These are phyloP conservation scores for Zaprionus nigranus DNA, from an alignment of 1,140 invertebrate genomes.

Conservation along the genomic window DNA sequence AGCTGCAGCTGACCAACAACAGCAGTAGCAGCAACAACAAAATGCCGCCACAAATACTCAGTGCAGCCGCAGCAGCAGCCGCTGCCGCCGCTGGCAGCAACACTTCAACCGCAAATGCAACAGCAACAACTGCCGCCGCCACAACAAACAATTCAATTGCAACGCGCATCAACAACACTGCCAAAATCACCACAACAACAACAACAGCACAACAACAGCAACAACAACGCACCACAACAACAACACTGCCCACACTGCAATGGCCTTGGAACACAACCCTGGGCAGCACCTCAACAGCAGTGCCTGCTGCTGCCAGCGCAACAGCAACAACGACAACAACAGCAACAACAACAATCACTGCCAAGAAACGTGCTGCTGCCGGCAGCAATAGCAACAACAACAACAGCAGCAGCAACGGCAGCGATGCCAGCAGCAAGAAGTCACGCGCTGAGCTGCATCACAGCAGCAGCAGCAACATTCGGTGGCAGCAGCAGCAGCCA, in stretches of 20 bases:
- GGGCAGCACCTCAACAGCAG: conserved; percentile 70
- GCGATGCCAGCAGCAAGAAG: conserved; percentile 51
- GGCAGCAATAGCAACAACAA: conserved; percentile 27
- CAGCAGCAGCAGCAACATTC: conserved; percentile 5
- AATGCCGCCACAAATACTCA: conserved; percentile 79
- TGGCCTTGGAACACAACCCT: conserved; percentile 77
- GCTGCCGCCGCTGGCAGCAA: conserved; percentile 34
- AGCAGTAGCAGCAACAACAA: conserved; percentile 48
- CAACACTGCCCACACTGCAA: conserved; percentile 62
- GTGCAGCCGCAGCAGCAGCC: conserved; percentile 31
- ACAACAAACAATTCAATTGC: conserved; percentile 29
- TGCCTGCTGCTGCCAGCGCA: conserved; percentile 49
- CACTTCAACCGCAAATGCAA: conserved; percentile 35
- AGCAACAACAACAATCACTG: neutral
- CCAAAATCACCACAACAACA: conserved; percentile 52
- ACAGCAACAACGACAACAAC: neutral
- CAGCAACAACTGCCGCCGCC: conserved; percentile 19
- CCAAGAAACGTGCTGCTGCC: conserved; percentile 42
- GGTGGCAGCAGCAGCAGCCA: conserved; percentile 5
- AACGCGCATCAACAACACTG: conserved; percentile 45
- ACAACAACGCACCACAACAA: conserved; percentile 32
- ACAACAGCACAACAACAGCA: conserved; percentile 18
- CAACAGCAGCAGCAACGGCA: conserved; percentile 2
- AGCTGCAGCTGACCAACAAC: conserved; percentile 36
- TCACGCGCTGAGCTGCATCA: conserved; percentile 47